Percentiles rank a stretch among this genome's conserved stretches.
These are phyloP conservation scores for Sylvia borin DNA, from an alignment of 2,797 vertebrate genomes.

Conservation along the genomic window DNA sequence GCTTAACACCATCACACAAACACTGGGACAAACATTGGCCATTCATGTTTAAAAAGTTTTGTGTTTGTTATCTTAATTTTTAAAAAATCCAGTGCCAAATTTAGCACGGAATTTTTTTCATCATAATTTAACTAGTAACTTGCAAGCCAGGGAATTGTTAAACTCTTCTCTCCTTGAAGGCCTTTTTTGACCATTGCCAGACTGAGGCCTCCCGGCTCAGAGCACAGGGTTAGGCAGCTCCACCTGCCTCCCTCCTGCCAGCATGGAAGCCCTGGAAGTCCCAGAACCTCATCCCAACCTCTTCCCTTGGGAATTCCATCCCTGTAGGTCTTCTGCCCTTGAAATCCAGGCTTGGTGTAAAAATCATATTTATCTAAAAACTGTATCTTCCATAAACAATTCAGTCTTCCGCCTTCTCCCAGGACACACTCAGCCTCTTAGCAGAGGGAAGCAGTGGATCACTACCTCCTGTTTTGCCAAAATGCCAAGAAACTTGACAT, in stretches of 20 bases:
- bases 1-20: background rate
- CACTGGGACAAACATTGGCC: background rate
- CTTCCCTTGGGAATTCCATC: background rate
- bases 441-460: background rate
- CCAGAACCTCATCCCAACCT: background rate
- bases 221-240: background rate
- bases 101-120: fast-evolving
- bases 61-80: background rate
- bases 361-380: background rate
- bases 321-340: background rate
- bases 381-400: background rate
- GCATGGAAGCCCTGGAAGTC: background rate
- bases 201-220: background rate
- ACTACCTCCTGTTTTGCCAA: background rate
- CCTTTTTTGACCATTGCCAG: background rate
- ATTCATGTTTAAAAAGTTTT: background rate
- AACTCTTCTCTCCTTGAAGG: background rate
- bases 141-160: background rate
- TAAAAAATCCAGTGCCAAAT: background rate
- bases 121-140: background rate
- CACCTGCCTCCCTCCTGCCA: background rate
- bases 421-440: background rate
- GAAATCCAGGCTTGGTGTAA: background rate
- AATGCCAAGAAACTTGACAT: background rate
- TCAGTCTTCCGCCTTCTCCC: background rate